Conservation (phyloP, 2,888 invertebrate genomes). For the Calameuta idolon region DNA sequence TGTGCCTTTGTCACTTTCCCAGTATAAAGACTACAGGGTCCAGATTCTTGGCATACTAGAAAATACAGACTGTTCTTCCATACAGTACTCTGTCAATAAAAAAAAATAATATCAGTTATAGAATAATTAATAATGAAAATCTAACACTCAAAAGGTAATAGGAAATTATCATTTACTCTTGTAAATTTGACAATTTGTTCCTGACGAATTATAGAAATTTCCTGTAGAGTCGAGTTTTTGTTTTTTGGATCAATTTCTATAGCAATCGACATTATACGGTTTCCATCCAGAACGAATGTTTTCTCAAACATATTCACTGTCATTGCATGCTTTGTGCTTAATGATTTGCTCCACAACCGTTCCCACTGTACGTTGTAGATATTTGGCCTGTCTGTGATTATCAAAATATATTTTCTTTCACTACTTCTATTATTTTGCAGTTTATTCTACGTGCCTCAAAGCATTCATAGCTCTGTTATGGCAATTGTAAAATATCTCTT, state of each 20-base stretch:
- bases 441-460: neutral
- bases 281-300: constrained; percentile 34
- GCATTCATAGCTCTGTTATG: neutral
- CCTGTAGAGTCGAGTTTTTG: constrained; percentile 7
- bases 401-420: neutral
- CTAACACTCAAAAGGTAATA: neutral
- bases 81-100: constrained; percentile 31
- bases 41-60: constrained; percentile 40
- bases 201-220: constrained; percentile 18
- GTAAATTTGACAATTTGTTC: constrained; percentile 31
- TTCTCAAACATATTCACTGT: constrained; percentile 31
- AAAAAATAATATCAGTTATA: constrained; percentile 4
- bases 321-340: constrained; percentile 29
- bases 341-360: constrained; percentile 23
- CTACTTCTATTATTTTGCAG: neutral
- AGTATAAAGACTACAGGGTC: constrained; percentile 42
- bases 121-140: neutral
- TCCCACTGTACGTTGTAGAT: constrained; percentile 40
- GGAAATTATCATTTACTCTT: constrained; percentile 28
- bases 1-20: constrained; percentile 19
- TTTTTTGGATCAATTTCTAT: constrained; percentile 25
- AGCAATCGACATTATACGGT: constrained; percentile 33
- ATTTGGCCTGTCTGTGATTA: constrained; percentile 29
- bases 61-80: constrained; percentile 45
- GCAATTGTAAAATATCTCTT: neutral